Conservation (phyloP, 2,113 vertebrate genomes). For the Balaeniceps rex region DNA sequence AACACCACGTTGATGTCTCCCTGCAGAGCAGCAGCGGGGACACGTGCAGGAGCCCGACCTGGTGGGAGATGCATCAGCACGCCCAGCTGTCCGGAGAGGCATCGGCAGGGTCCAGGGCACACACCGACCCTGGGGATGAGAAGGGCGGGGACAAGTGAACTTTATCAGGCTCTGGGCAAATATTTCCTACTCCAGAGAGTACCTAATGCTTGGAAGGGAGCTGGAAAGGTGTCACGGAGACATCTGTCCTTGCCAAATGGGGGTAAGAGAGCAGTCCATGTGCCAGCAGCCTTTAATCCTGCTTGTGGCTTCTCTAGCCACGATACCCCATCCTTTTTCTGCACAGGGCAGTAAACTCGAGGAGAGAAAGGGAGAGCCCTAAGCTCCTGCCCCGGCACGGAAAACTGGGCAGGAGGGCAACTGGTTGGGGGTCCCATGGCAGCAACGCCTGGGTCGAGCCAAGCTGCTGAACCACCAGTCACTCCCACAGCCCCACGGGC, state of each 20-base stretch:
- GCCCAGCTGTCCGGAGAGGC: too few species aligned
- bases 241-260: not conserved
- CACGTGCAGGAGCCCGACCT: accelerated
- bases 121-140: accelerated
- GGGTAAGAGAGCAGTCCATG: too few species aligned
- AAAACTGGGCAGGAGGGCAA: not conserved
- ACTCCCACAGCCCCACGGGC: not conserved
- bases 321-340: not conserved
- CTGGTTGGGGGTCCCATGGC: not conserved
- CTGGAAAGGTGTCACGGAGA: not conserved
- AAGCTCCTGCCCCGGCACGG: not conserved
- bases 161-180: not conserved
- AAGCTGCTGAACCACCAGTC: too few species aligned
- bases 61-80: too few species aligned
- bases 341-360: not conserved
- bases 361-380: not conserved
- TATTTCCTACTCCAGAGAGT: not conserved
- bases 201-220: not conserved
- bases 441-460: not conserved
- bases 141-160: too few species aligned
- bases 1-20: accelerated
- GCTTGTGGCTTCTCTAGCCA: not conserved
- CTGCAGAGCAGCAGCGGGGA: not conserved
- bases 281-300: not conserved
- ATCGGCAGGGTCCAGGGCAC: not conserved